phyloP scores from a whole-genome alignment of 1,140 invertebrate species.

The Venturia canescens region DNA sequence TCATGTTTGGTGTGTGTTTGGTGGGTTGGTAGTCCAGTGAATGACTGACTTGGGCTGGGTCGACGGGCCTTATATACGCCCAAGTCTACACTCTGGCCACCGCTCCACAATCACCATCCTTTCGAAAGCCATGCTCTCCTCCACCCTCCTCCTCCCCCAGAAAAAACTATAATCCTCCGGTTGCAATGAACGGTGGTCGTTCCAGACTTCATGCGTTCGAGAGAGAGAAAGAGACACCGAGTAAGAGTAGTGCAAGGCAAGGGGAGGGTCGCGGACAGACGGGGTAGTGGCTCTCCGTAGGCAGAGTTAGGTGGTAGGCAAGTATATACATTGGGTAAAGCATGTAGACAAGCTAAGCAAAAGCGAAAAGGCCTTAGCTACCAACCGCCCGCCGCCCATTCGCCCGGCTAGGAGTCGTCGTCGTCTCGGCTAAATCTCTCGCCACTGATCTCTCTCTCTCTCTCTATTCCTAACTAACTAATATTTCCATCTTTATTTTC shows the following conservation, averaged over 20 bases:
- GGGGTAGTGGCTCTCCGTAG: slow-evolving; percentile 53
- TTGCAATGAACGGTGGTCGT: slow-evolving; percentile 56
- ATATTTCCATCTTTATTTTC: slow-evolving; percentile 13
- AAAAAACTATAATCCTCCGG: slow-evolving; percentile 75
- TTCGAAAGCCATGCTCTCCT: slow-evolving; percentile 75
- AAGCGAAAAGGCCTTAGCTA: slow-evolving; percentile 40
- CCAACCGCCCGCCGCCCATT: slow-evolving; percentile 17
- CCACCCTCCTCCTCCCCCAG: slow-evolving; percentile 70
- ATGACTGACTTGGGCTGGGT: slow-evolving; percentile 77
- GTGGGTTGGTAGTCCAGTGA: slow-evolving; percentile 76
- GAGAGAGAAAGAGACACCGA: too few relatives aligned
- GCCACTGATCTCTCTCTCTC: slow-evolving; percentile 19
- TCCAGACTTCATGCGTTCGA: slow-evolving; percentile 17
- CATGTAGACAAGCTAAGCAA: slow-evolving; percentile 35
- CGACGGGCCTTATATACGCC: slow-evolving; percentile 76
- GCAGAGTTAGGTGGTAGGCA: slow-evolving; percentile 47
- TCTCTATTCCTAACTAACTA: neutral
- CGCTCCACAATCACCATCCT: slow-evolving; percentile 78
- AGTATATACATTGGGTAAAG: slow-evolving; percentile 27
- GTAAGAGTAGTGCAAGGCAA: slow-evolving; percentile 34
- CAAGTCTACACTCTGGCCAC: slow-evolving; percentile 75
- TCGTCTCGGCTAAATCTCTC: slow-evolving; percentile 23
- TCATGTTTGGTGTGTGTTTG: slow-evolving; percentile 77
- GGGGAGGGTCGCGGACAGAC: slow-evolving; percentile 49
- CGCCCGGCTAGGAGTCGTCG: slow-evolving; percentile 2